Evolutionary conservation across 2,113 vertebrate genomes (phyloP).

Genomic region (Crotalus helleri): DNA sequence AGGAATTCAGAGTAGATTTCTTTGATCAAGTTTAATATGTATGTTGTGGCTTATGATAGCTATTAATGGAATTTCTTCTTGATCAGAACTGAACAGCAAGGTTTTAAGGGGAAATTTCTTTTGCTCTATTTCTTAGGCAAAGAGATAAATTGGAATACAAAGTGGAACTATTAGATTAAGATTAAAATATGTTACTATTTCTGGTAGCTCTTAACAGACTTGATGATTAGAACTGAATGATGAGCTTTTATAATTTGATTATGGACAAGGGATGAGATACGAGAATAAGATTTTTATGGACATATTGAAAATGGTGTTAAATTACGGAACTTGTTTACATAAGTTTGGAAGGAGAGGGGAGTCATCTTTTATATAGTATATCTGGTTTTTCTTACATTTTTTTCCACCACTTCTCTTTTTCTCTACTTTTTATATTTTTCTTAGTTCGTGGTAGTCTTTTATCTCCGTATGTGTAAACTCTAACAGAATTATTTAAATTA

Average conservation of each 20-base stretch:
- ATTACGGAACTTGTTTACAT: background rate
- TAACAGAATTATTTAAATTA: background rate
- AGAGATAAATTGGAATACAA: background rate
- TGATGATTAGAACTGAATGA: background rate
- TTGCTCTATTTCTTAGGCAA: background rate
- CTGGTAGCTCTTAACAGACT: background rate
- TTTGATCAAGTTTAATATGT: background rate
- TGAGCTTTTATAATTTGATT: background rate
- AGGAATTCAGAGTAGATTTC: background rate
- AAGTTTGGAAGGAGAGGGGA: background rate
- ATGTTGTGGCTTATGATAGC: too few relatives aligned
- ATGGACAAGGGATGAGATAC: background rate
- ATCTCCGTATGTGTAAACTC: background rate
- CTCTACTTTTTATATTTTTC: background rate
- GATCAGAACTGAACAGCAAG: background rate
- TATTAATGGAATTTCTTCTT: background rate
- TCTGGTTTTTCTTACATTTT: background rate
- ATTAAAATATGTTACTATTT: background rate
- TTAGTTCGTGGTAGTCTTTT: background rate
- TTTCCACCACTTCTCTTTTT: background rate
- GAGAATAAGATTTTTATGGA: background rate
- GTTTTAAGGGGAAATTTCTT: background rate
- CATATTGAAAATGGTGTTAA: background rate
- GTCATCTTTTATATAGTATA: background rate
- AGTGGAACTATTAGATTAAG: background rate